Base-by-base conservation (phyloP, 1,140 invertebrate genomes). In the Myzus persicae region DNA sequence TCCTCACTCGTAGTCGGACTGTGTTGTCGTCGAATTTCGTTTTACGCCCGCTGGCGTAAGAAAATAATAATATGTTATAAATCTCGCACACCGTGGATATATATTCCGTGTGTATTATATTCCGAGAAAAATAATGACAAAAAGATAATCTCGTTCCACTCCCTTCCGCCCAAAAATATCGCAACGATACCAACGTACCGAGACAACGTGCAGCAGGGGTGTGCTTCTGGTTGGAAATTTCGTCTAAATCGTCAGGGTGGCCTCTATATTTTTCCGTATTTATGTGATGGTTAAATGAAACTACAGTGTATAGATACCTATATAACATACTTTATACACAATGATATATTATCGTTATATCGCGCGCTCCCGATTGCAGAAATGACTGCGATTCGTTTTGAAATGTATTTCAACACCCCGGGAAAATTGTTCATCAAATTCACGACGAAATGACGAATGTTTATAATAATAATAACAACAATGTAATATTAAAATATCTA, bases 11-110 rank as follows among this genome's bases (percentile, higher is more conserved):
- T 54, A 51, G 38, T 84, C 22, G 7, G 36, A 82, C 38, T 38
- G 36, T n/a, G 38, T 18, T 26, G 67, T 76, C 40, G 26, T 59
- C 90, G 90, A 91, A 81, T 81, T 84, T 92, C 91, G 91, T 82
- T 38, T 93, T 40, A 38, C 91, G 89, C 91, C 91, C 91, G 81
- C 67, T n/a, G 81, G 67, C 91, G 48, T 51, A 51, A 46, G 40
- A 54, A 54, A 22, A 67, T 67, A 76, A 76, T 76, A 76, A 76
- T 76, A 22, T 26, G 18, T 38, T 89, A 59, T 89, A 54, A 89
- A 89, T 89, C 48, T 54, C 26, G 14, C 36, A 40, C n/a, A 22
- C 24, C 54, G 54, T 59, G 54, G 14, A 48, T n/a, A 46, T 87
- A 84, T 42, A 40, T 46, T n/a, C 26, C 18, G 14, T n/a, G 31